Evolutionary conservation across 2,888 invertebrate genomes (phyloP), one percentile per base, ranked within the genome.

Genomic region (Chirona hameri): DNA sequence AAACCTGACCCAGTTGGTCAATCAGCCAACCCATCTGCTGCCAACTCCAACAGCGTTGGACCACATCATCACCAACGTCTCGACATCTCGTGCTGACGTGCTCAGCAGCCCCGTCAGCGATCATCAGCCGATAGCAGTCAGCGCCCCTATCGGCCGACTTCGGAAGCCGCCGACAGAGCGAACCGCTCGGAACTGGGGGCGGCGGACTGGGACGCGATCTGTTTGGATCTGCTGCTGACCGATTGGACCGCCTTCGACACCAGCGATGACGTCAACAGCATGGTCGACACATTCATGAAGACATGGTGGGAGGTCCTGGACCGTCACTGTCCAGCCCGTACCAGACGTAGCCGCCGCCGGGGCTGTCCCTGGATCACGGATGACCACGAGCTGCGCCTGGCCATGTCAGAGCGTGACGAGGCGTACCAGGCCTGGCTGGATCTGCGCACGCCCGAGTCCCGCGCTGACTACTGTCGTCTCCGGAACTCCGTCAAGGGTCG

Each of bases 171-270:
- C 21, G 18, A 18, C 18, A 18, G 21, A 57, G 57, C 57, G 46
- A 15, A 48, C 39, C 27, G 86, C 88, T 91, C 57, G 57, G 57
- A 57, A 18, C 57, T 21, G 57, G 57, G 18, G 14, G 18, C 57
- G 4, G 57, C 57, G 18, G 57, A 57, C 18, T 21, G 57, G 18
- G 21, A 57, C 57, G 57, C 57, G 14, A 21, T 57, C 57, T 57
- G 57, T 18, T 18, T 57, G 10, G 57, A 57, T 21, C 57, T 57
- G 10, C 21, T 57, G 18, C 57, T 12, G 14, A 3, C 10, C 10
- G 21, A 21, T 18, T 57, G 57, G 57, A 18, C 57, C 14, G 10
- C 18, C 3, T 18, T 57, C 14, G 18, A 57, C 21, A 57, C 57
- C 14, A 18, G 18, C 14, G 57, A 4, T 18, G 57, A 57, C 57